Evolutionary conservation across 2,888 invertebrate species (phyloP).

Genomic region (Acronicta leporina): DNA sequence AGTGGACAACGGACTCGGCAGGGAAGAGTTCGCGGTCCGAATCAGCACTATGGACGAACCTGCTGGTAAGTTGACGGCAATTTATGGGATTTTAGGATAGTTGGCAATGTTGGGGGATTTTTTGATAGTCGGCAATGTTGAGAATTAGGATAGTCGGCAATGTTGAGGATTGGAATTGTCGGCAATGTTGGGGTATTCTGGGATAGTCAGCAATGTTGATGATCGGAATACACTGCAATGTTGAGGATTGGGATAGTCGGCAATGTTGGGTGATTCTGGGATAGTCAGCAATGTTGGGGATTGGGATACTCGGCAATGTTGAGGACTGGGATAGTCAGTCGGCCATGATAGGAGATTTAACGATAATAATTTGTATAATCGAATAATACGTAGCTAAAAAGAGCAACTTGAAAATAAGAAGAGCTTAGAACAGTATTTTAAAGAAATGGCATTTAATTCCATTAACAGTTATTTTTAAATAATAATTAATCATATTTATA

Average conservation of each 20-base stretch:
- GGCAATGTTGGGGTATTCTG: neutral
- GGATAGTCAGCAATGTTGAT: neutral
- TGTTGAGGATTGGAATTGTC: neutral
- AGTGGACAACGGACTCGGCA: constrained; percentile 92
- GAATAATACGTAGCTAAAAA: no score
- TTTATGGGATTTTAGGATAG: neutral
- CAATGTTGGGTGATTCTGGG: neutral
- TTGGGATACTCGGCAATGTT: no score
- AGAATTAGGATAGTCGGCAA: constrained; percentile 1
- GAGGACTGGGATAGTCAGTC: no score
- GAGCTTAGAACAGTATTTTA: no score
- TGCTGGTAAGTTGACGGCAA: constrained; percentile 75
- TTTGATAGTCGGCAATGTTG: neutral
- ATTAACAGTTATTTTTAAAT: no score
- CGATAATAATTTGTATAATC: no score
- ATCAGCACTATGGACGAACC: constrained; percentile 92
- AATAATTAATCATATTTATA: neutral
- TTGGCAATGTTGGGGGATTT: neutral
- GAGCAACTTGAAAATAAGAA: no score
- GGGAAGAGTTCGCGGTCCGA: constrained; percentile 90
- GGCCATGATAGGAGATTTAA: no score
- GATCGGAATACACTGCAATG: neutral
- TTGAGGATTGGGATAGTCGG: neutral
- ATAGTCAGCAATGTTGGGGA: neutral
- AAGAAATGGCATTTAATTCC: no score